Conservation (phyloP, 2,113 vertebrate genomes). For the Ctenodactylus gundi region DNA sequence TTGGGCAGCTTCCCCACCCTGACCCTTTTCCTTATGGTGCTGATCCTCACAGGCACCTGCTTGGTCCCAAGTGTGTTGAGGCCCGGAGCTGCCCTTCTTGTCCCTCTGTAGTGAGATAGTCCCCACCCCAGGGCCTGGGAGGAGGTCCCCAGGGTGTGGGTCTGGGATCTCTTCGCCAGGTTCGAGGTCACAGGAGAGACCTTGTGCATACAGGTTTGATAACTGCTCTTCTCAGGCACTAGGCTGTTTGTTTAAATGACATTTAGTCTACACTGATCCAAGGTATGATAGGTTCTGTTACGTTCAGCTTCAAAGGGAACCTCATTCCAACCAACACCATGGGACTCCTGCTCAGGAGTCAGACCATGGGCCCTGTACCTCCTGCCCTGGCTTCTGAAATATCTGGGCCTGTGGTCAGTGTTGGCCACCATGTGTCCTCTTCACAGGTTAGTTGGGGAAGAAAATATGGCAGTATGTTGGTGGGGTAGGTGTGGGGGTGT, state of each 20-base stretch:
- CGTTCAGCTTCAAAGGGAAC: not conserved
- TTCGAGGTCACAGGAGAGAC: not conserved
- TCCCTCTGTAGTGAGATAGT: not conserved
- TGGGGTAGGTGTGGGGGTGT: no score
- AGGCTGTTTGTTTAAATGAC: slow-evolving; percentile 22
- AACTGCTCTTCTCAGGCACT: not conserved
- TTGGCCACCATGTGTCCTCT: not conserved
- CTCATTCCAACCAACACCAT: not conserved
- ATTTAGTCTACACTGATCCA: not conserved
- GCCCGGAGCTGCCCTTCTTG: not conserved
- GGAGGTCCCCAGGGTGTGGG: no score
- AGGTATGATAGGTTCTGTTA: not conserved
- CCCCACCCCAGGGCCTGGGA: not conserved
- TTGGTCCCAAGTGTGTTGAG: not conserved
- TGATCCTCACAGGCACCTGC: not conserved
- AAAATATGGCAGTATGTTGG: not conserved
- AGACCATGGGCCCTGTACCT: not conserved
- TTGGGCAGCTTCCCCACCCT: not conserved
- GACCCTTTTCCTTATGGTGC: not conserved
- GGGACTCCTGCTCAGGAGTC: not conserved
- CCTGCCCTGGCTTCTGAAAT: rapidly evolving
- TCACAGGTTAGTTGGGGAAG: not conserved
- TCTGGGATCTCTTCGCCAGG: not conserved
- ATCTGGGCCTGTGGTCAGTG: not conserved
- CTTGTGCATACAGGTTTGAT: not conserved